Base-by-base conservation (phyloP, 2,113 vertebrate genomes). In the Trachemys scripta region DNA sequence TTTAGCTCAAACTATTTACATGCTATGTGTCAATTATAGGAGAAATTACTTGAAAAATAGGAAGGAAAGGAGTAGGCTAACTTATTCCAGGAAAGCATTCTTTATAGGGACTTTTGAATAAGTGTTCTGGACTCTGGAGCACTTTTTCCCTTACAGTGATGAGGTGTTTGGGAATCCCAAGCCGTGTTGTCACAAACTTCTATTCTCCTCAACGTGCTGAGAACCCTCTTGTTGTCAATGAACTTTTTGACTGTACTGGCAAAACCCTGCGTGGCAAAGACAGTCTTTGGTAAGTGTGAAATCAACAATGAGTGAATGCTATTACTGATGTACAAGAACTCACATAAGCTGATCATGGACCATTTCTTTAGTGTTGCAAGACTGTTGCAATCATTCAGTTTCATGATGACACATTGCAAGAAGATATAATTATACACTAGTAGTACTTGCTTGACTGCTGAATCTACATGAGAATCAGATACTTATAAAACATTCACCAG, bases 201-300 rank as follows among this genome's bases (percentile, higher is more conserved):
- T 97, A 89, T 95, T 97, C 97, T 75, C 90, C 96, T 24, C 85
- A 92, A 56, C 93, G 94, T 82, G 76, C 45, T 92, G 96, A 93
- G 24, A 92, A 98, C 88, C 90, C 91, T 2, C 95, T 96, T 57
- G 87, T 80, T 35, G 56, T 96, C 62, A 96, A 91, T 91, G 97
- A 97, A n/a, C 87, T 90, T 94, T 97, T 96, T 96, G 96, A 98
- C 56, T 84, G n/a, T 78, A 93, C 93, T 45, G 95, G 96, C 65
- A 96, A 88, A 95, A 96, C 87, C 22, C 80, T 97, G 22, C 89
- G 84, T 93, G 96, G 96, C 31, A 98, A 98, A 96, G 97, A 97
- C 75, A 96, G 95, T 6, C 56, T 97, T 53, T 98, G 94, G 95
- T 95, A 93, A 97, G 56, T 86, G 56, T 62, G 29, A 65, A 78